These are phyloP conservation scores for Callocephalon fimbriatum DNA, from an alignment of 2,113 vertebrate genomes.

Conservation along the genomic window DNA sequence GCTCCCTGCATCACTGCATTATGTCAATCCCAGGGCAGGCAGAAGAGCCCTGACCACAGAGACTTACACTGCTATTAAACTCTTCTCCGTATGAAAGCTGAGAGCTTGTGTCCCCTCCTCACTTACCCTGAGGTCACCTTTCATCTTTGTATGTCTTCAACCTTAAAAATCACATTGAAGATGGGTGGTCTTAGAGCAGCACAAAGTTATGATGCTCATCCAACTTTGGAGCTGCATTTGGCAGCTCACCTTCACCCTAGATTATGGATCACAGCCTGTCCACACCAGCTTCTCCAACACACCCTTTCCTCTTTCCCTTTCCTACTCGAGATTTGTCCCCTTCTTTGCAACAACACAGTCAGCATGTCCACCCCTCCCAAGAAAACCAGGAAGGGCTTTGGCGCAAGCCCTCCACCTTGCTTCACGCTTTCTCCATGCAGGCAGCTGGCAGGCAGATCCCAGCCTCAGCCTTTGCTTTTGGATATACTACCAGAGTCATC, in stretches of 20 bases:
- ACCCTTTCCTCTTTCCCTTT: background rate
- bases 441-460: background rate
- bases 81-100: background rate
- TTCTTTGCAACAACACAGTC: background rate
- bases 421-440: background rate
- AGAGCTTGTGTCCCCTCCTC: background rate
- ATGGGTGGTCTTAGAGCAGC: background rate
- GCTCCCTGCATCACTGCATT: background rate
- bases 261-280: background rate
- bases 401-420: background rate
- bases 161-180: background rate
- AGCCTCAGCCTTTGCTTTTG: background rate
- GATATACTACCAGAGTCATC: background rate
- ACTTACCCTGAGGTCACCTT: background rate
- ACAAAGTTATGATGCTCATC: rapidly evolving
- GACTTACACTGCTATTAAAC: background rate
- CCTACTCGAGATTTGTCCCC: background rate
- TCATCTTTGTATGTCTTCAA: background rate
- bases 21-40: rapidly evolving
- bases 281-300: background rate
- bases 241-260: background rate
- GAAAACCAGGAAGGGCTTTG: background rate
- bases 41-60: background rate
- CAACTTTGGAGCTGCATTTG: background rate
- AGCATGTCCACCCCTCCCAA: background rate